Base-by-base conservation (phyloP, 1,140 invertebrate genomes). In the Batillaria attramentaria region DNA sequence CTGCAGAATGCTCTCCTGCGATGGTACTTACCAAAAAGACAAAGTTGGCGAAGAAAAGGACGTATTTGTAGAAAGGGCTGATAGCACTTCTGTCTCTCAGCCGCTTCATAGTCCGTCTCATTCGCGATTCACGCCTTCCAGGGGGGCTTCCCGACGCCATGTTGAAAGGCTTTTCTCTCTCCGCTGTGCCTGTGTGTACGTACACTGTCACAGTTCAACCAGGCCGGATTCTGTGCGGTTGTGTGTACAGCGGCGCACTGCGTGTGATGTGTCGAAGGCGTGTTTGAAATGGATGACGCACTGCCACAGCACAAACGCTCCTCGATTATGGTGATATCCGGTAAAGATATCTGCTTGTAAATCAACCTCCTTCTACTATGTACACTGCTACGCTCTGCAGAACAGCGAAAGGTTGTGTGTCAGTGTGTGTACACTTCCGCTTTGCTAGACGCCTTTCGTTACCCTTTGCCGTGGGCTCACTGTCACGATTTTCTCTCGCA, bases 11-110 rank as follows among this genome's bases (percentile, higher is more conserved):
- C 57, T 10, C 28, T 28, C 20, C 57, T 6, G 24, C 13, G 5
- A 41, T 69, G n/a, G 42, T n/a, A 77, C 81, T 78, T 77, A 82
- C 81, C 37, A 82, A 28, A 37, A 82, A 82, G 4, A 82, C 20
- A 73, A 77, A 82, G 75, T 82, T 82, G 33, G 69, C 35, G 70
- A 74, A 79, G 31, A 82, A 82, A 18, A 82, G 54, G 57, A 82
- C 41, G 50, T 79, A 82, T 77, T 82, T 82, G 43, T 73, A 62
- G 31, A 78, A 62, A 6, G 78, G 75, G 65, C 72, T 79, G 10
- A 82, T 70, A 13, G 60, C 81, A 75, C 81, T 82, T n/a, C 78
- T 20, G 33, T 78, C 81, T n/a, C 72, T 73, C 28, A 73, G 33
- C 31, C 28, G 43, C 13, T 60, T 73, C 16, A 57, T 24, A 5